Evolutionary conservation across 92 coral and sea anemone genomes (phyloP).

Genomic region (Siderastrea radians): DNA sequence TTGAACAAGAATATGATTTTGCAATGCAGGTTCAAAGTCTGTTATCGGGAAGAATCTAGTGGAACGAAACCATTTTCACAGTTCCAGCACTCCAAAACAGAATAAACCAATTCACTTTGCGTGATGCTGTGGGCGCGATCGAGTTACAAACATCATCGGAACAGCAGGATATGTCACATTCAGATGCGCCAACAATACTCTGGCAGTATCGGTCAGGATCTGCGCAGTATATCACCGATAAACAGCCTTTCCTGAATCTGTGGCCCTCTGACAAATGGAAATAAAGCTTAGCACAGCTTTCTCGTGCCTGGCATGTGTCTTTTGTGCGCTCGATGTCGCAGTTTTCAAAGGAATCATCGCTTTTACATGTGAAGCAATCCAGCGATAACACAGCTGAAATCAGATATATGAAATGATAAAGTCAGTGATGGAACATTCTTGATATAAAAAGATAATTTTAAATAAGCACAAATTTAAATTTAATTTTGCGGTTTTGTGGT

Average conservation of each 20-base stretch:
- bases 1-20: too few species aligned
- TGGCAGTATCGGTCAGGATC: conserved; percentile 61
- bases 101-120: neutral
- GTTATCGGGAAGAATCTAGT: neutral
- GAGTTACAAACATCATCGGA: conserved; percentile 36
- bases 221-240: conserved; percentile 63
- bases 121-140: conserved; percentile 5
- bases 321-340: conserved; percentile 12
- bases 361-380: conserved; percentile 30
- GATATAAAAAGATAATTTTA: neutral
- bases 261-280: conserved; percentile 39
- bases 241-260: conserved; percentile 66
- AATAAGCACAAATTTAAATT: neutral
- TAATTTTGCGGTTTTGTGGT: neutral
- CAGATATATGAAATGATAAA: neutral
- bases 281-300: conserved; percentile 54
- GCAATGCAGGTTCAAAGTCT: neutral
- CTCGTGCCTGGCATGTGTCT: conserved; percentile 28
- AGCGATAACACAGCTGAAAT: conserved; percentile 36
- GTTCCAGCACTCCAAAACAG: neutral
- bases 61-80: neutral
- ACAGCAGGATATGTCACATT: conserved; percentile 20
- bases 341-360: conserved; percentile 28
- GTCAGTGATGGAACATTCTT: neutral
- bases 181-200: conserved; percentile 23